Conservation (phyloP, 2,888 invertebrate genomes). For the Anticlea derivata region DNA sequence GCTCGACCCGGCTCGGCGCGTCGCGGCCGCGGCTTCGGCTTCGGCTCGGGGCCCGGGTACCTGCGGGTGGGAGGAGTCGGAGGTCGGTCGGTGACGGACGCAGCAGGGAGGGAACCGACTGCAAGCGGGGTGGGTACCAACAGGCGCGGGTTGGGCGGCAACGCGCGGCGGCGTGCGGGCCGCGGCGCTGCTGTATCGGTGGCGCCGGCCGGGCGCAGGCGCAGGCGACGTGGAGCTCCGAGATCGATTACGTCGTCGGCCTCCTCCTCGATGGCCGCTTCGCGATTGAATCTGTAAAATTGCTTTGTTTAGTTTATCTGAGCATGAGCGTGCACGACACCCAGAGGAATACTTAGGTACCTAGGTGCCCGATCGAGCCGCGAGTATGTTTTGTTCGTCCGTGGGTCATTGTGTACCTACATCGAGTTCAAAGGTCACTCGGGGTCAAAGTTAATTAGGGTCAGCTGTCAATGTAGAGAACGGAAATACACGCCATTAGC, state of each 20-base stretch:
- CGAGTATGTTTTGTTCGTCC: too few species aligned
- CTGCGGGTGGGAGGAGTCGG: constrained; percentile 33
- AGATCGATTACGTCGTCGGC: constrained; percentile 46
- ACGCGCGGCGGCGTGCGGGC: constrained; percentile 23
- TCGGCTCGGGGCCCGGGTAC: constrained; percentile 51
- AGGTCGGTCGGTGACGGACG: neutral
- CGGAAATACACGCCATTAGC: too few species aligned
- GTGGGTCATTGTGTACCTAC: too few species aligned
- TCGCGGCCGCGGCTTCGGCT: constrained; percentile 16
- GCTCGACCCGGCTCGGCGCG: constrained; percentile 27
- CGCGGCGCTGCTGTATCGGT: constrained; percentile 31
- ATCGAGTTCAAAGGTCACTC: too few species aligned
- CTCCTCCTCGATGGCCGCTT: constrained; percentile 24
- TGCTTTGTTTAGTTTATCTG: too few species aligned
- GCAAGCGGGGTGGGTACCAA: constrained; percentile 40
- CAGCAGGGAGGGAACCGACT: too few species aligned
- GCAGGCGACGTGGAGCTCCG: constrained; percentile 36
- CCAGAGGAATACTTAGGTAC: too few species aligned
- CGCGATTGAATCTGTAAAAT: constrained; percentile 5
- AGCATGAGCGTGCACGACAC: too few species aligned
- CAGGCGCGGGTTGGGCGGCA: constrained; percentile 60
- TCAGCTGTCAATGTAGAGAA: too few species aligned
- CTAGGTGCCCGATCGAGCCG: too few species aligned
- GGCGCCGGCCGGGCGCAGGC: constrained; percentile 24
- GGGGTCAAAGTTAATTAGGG: neutral